phyloP scores from a whole-genome alignment of 2,888 invertebrate genomes.

The Tachina grossa region DNA sequence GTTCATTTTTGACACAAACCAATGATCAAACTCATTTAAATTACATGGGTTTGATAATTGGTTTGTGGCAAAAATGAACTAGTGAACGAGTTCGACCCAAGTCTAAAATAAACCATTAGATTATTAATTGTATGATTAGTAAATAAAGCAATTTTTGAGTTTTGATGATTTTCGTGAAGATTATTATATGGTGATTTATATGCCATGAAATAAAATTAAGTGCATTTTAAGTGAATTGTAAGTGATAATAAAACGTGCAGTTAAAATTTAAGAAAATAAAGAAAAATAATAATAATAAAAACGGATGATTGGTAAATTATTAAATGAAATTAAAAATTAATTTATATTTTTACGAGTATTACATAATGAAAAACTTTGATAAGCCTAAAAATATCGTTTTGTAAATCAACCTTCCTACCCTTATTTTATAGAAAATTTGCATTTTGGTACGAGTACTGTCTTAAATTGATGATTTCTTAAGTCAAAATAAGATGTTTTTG shows the following conservation, averaged over 20 bases:
- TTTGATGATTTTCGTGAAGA: constrained; percentile 83
- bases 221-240: constrained; percentile 33
- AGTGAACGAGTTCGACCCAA: too few species aligned
- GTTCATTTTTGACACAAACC: too few species aligned
- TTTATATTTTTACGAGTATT: neutral
- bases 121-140: constrained; percentile 48
- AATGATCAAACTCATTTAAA: too few species aligned
- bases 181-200: constrained; percentile 58
- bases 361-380: too few species aligned
- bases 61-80: too few species aligned
- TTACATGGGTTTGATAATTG: too few species aligned
- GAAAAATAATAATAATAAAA: constrained; percentile 29
- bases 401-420: too few species aligned
- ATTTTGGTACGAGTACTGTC: too few species aligned
- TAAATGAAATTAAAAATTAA: constrained; percentile 6
- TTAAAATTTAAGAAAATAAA: constrained; percentile 30
- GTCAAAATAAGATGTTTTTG: too few species aligned
- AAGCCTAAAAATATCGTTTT: too few species aligned
- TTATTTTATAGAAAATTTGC: too few species aligned
- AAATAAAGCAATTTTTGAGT: constrained; percentile 72
- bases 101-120: constrained; percentile 1
- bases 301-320: constrained; percentile 40
- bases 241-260: constrained; percentile 58
- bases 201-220: constrained; percentile 51
- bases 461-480: too few species aligned